These are phyloP conservation scores for Apotomis capreana DNA, from an alignment of 2,888 invertebrate species.

Conservation along the genomic window DNA sequence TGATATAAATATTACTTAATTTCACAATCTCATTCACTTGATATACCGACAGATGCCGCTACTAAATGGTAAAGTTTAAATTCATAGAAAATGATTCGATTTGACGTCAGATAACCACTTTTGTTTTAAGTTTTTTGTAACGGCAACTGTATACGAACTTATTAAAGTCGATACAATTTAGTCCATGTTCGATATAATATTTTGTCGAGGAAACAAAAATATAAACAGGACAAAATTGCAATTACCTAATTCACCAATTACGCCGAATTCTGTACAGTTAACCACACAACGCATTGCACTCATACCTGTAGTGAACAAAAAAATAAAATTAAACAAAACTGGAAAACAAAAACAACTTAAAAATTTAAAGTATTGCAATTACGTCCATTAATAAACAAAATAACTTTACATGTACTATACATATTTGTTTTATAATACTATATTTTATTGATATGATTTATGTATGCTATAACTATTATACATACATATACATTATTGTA, in stretches of 20 bases:
- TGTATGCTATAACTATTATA: slow-evolving; percentile 45
- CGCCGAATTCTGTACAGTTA: slow-evolving; percentile 60
- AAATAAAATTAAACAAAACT: slow-evolving; percentile 54
- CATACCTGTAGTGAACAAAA: slow-evolving; percentile 73
- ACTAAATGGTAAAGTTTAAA: slow-evolving; percentile 8
- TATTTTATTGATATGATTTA: slow-evolving; percentile 48
- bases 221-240: slow-evolving; percentile 53
- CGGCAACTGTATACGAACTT: slow-evolving; percentile 8
- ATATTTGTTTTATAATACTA: slow-evolving; percentile 34
- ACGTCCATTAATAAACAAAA: slow-evolving; percentile 40
- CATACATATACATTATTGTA: slow-evolving; percentile 43
- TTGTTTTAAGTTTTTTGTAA: background rate
- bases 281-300: slow-evolving; percentile 80
- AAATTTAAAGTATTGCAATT: slow-evolving; percentile 46
- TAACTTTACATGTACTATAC: slow-evolving; percentile 26
- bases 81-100: background rate
- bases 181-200: slow-evolving; percentile 23
- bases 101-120: background rate
- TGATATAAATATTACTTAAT: slow-evolving; percentile 8
- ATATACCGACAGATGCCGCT: background rate
- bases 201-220: slow-evolving; percentile 18
- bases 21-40: slow-evolving; percentile 16
- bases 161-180: slow-evolving; percentile 28
- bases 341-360: slow-evolving; percentile 45
- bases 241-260: slow-evolving; percentile 59